Percentiles rank a stretch among this genome's conserved stretches.
phyloP scores from a whole-genome alignment of 2,113 vertebrate genomes.

The Pao palembangensis region DNA sequence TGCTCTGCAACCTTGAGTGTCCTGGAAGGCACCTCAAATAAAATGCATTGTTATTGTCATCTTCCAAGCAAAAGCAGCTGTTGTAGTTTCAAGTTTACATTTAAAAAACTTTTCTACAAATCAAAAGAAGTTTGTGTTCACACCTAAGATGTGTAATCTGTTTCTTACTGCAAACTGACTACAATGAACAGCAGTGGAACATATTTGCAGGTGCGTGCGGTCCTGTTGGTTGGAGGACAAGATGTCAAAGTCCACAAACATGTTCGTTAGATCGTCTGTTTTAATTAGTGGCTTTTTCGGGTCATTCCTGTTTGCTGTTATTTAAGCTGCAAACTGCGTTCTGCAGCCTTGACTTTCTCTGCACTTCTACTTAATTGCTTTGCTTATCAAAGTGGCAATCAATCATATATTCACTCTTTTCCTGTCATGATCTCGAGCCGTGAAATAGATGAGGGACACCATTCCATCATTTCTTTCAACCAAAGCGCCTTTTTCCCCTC shows the following conservation, averaged over 20 bases:
- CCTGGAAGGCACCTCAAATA: no score
- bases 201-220: not conserved
- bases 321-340: conserved; percentile 42
- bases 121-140: no score
- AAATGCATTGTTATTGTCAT: no score
- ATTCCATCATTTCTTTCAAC: conserved; percentile 44
- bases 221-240: not conserved
- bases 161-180: no score
- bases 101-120: no score
- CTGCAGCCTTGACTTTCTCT: conserved; percentile 49
- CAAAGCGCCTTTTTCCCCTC: conserved; percentile 31
- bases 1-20: no score
- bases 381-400: conserved; percentile 75
- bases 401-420: conserved; percentile 67
- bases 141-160: no score
- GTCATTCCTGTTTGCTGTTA: conserved; percentile 54
- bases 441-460: conserved; percentile 64
- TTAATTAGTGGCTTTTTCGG: conserved; percentile 57
- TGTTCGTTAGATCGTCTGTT: conserved; percentile 52
- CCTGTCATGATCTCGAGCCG: conserved; percentile 63
- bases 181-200: not conserved
- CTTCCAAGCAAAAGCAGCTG: no score
- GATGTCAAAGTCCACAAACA: conserved; percentile 17
- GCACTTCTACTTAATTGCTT: conserved; percentile 68
- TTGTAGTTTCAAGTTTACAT: no score